phyloP scores from a whole-genome alignment of 2,888 invertebrate genomes.

The Argyresthia albistria region DNA sequence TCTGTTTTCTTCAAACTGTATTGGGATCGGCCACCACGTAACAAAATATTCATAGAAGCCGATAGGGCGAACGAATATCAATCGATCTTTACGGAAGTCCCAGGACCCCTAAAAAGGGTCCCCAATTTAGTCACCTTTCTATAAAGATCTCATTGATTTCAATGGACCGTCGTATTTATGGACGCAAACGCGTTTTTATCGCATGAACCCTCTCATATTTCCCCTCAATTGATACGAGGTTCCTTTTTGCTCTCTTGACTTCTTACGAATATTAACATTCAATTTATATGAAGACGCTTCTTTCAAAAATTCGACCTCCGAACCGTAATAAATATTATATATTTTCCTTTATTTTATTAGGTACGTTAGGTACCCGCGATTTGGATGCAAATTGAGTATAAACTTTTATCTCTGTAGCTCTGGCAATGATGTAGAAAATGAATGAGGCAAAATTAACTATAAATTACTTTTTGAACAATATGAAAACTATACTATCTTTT shows the following conservation, averaged over 20 bases:
- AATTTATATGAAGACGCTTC: slow-evolving; percentile 37
- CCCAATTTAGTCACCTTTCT: slow-evolving; percentile 48
- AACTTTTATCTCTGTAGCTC: too few relatives aligned
- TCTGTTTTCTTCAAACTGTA: too few relatives aligned
- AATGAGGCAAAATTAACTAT: too few relatives aligned
- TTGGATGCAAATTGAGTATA: too few relatives aligned
- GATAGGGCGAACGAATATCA: too few relatives aligned
- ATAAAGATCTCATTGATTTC: slow-evolving; percentile 61
- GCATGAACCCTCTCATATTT: slow-evolving; percentile 41
- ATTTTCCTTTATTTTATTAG: slow-evolving; percentile 3
- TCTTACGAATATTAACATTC: slow-evolving; percentile 42
- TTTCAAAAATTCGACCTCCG: slow-evolving; percentile 4
- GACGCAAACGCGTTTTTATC: slow-evolving; percentile 43
- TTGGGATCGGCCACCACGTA: too few relatives aligned
- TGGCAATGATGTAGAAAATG: too few relatives aligned
- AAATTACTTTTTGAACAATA: too few relatives aligned
- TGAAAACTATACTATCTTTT: too few relatives aligned
- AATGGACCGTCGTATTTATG: slow-evolving; percentile 43
- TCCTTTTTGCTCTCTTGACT: slow-evolving; percentile 34
- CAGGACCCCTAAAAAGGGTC: slow-evolving; percentile 5
- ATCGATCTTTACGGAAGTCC: too few relatives aligned
- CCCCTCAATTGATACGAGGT: slow-evolving; percentile 47
- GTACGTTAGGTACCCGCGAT: background rate
- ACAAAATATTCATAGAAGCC: too few relatives aligned
- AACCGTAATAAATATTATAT: slow-evolving; percentile 1